Evolutionary conservation across 1,140 invertebrate species (phyloP).

Genomic region (Pachypsylla venusta): DNA sequence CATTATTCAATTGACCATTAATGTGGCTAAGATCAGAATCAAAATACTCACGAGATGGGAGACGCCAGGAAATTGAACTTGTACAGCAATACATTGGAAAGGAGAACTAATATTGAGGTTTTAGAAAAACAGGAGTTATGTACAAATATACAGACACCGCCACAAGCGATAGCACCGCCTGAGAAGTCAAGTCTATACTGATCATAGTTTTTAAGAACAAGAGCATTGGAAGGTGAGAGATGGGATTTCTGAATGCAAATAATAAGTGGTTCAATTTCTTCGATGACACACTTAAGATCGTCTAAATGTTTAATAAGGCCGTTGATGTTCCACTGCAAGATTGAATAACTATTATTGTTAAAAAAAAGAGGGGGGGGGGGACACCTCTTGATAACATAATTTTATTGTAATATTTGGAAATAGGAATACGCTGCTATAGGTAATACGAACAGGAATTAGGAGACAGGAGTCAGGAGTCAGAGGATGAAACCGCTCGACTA

Average conservation of each 20-base stretch:
- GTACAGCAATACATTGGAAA: not conserved
- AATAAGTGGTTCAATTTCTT: not conserved
- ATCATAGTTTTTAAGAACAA: not conserved
- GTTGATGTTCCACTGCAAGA: no score
- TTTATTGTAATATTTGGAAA: no score
- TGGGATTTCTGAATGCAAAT: constrained; percentile 1
- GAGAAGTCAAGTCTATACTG: not conserved
- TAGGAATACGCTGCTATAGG: no score
- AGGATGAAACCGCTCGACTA: no score
- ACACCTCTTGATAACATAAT: no score
- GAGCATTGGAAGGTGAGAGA: not conserved
- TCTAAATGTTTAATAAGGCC: no score
- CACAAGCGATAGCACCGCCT: not conserved
- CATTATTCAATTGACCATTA: constrained; percentile 24
- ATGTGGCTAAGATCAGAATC: constrained; percentile 22
- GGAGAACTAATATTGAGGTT: not conserved
- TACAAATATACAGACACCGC: not conserved
- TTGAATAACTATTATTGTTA: no score
- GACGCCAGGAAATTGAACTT: not conserved
- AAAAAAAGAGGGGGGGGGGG: no score
- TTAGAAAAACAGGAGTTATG: not conserved
- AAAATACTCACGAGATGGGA: not conserved
- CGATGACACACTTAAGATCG: not conserved
- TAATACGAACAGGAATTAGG: no score
- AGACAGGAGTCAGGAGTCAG: no score